These are phyloP conservation scores for Pimpla rufipes DNA, from an alignment of 2,888 invertebrate species.

Conservation along the genomic window DNA sequence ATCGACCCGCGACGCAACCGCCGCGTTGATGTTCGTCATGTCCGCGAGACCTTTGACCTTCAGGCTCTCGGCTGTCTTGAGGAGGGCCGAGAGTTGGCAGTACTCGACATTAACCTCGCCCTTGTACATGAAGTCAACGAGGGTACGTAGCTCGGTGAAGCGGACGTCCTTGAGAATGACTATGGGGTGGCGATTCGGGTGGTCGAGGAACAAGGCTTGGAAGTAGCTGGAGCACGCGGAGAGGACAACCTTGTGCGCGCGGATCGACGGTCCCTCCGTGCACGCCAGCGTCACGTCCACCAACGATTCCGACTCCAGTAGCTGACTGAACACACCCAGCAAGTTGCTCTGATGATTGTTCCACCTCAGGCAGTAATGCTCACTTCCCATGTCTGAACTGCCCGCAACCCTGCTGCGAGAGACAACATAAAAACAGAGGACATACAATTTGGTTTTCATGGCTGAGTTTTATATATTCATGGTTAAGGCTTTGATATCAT, in stretches of 20 bases:
- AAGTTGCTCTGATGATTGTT: conserved; percentile 99
- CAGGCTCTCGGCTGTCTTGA: conserved; percentile 96
- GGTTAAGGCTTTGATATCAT: too few species aligned
- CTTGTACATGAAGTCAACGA: conserved; percentile 98
- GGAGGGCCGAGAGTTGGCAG: conserved; percentile 95
- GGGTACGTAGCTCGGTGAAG: conserved; percentile 95
- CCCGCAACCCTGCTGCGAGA: conserved; percentile 89
- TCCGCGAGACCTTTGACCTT: conserved; percentile 97
- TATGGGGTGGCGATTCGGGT: conserved; percentile 96
- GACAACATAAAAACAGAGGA: background rate
- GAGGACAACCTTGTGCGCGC: conserved; percentile 97
- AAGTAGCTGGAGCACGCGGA: conserved; percentile 98
- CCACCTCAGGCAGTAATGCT: conserved; percentile 99
- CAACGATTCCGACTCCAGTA: conserved; percentile 97
- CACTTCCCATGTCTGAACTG: conserved; percentile 98
- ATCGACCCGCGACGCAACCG: conserved; percentile 85
- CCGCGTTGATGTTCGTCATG: conserved; percentile 93
- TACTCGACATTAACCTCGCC: conserved; percentile 98
- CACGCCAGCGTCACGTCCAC: conserved; percentile 98
- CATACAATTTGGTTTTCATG: background rate
- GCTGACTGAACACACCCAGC: conserved; percentile 98
- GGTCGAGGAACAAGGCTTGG: conserved; percentile 96
- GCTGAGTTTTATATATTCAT: too few species aligned
- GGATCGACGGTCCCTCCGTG: conserved; percentile 97
- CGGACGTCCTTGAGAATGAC: conserved; percentile 98